Percentiles rank a stretch among this genome's conserved stretches.
These are phyloP conservation scores for Setipinna tenuifilis DNA, from an alignment of 2,797 vertebrate genomes.

Conservation along the genomic window DNA sequence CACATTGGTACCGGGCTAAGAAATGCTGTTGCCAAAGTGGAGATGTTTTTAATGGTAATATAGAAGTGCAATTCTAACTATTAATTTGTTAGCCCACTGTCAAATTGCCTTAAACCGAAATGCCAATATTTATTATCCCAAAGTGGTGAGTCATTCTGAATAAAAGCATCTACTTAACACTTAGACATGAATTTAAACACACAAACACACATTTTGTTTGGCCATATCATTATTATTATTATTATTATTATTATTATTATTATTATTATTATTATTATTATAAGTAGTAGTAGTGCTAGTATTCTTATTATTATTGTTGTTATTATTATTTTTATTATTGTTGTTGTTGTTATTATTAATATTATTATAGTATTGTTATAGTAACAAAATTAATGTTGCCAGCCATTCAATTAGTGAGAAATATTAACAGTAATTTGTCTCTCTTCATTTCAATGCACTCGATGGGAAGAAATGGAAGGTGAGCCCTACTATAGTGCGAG, in stretches of 20 bases:
- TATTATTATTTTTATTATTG: neutral
- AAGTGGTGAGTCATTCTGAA: too few species aligned
- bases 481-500: slow-evolving; percentile 82
- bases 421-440: neutral
- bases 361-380: neutral
- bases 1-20: slow-evolving; percentile 86
- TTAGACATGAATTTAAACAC: too few species aligned
- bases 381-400: neutral
- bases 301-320: too few species aligned
- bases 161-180: too few species aligned
- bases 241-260: too few species aligned
- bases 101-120: neutral
- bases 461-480: slow-evolving; percentile 85
- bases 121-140: too few species aligned
- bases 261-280: too few species aligned
- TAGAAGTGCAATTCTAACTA: neutral
- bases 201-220: too few species aligned
- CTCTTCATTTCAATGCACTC: neutral
- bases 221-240: too few species aligned
- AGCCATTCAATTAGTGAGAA: neutral
- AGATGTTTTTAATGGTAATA: slow-evolving; percentile 86
- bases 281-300: too few species aligned
- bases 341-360: neutral
- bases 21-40: slow-evolving; percentile 82
- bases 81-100: neutral